Percentiles rank a stretch among this genome's conserved stretches.
Evolutionary conservation across 2,113 vertebrate species (phyloP).

Genomic region (Scomber scombrus): DNA sequence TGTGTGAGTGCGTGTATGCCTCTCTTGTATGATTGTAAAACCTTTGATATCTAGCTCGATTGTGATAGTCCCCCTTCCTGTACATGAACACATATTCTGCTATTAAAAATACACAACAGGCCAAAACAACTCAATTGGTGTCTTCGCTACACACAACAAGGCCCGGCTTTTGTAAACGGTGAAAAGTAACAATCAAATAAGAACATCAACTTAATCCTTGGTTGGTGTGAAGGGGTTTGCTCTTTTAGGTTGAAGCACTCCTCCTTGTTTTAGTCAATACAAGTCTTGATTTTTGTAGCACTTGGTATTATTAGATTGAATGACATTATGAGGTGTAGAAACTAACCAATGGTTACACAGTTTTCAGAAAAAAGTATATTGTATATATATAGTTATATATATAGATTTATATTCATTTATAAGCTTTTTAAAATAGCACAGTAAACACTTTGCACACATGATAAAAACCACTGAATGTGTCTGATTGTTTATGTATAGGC

Average conservation of each 20-base stretch:
- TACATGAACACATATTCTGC: conserved; percentile 80
- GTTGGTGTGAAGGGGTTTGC: conserved; percentile 51
- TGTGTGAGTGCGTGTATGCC: conserved; percentile 39
- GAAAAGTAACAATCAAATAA: conserved; percentile 75
- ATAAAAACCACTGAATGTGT: conserved; percentile 99
- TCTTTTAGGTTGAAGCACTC: conserved; percentile 34
- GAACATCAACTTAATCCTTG: conserved; percentile 71
- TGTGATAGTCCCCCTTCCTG: conserved; percentile 71
- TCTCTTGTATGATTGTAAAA: conserved; percentile 70
- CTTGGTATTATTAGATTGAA: conserved; percentile 80
- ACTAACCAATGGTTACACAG: conserved; percentile 90
- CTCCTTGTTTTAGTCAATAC: conserved; percentile 55
- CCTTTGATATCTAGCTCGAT: conserved; percentile 72
- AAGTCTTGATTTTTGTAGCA: conserved; percentile 74
- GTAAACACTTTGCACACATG: conserved; percentile 99
- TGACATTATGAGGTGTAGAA: conserved; percentile 81
- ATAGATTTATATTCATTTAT: conserved; percentile 98
- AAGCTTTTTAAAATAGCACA: conserved; percentile 99
- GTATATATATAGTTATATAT: conserved; percentile 83
- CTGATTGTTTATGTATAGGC: conserved; percentile 94
- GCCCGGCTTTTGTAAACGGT: conserved; percentile 69
- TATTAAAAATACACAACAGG: conserved; percentile 78
- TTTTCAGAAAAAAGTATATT: conserved; percentile 94
- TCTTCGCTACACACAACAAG: conserved; percentile 78
- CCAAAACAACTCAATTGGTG: conserved; percentile 70